phyloP scores from a whole-genome alignment of 2,797 vertebrate genomes.

The Sylvia borin region DNA sequence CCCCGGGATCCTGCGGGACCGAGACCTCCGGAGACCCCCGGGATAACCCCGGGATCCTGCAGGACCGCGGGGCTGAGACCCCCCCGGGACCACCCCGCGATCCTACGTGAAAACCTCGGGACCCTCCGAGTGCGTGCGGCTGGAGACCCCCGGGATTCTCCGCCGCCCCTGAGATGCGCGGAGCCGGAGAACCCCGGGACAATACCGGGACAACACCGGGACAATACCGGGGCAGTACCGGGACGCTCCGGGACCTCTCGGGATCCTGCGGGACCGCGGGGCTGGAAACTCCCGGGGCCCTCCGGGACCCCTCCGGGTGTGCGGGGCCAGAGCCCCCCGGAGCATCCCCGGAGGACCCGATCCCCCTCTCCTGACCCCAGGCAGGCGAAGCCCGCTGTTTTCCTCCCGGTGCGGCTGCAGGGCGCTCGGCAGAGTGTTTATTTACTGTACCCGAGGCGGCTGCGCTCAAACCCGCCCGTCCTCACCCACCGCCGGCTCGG shows the following conservation, averaged over 20 bases:
- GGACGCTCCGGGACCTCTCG: too few relatives aligned
- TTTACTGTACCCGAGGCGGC: not conserved
- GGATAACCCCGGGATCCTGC: too few relatives aligned
- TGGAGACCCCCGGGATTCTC: not conserved
- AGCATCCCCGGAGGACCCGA: not conserved
- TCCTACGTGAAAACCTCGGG: not conserved
- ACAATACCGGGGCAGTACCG: too few relatives aligned
- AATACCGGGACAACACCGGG: not conserved
- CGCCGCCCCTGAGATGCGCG: not conserved
- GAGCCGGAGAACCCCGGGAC: not conserved
- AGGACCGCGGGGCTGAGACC: not conserved
- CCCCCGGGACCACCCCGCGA: not conserved
- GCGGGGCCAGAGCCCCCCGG: not conserved
- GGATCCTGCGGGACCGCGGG: too few relatives aligned
- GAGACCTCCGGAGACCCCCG: too few relatives aligned
- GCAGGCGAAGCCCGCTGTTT: fast-evolving
- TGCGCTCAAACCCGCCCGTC: not conserved
- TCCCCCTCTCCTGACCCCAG: fast-evolving
- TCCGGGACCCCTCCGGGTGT: too few relatives aligned
- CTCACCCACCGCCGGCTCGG: not conserved
- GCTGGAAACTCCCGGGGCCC: too few relatives aligned
- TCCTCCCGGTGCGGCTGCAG: not conserved
- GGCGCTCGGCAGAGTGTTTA: fast-evolving
- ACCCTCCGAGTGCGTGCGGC: not conserved
- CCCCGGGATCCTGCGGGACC: too few relatives aligned